A percentile compares a stretch with the other conserved stretches of the same genome.
phyloP scores from a whole-genome alignment of 2,797 vertebrate species.

The Ateles fusciceps region DNA sequence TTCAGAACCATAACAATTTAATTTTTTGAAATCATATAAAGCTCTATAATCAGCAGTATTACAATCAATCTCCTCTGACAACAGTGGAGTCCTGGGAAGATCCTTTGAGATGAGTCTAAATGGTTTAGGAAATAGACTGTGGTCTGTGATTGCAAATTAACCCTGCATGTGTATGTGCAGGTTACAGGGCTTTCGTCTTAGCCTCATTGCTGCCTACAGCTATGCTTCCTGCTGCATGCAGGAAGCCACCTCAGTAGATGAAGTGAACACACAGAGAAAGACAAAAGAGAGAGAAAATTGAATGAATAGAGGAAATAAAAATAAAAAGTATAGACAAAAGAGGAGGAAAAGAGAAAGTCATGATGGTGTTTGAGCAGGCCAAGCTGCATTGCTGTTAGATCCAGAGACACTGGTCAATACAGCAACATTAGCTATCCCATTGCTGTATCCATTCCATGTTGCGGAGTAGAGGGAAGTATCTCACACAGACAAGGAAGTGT shows the following conservation, averaged over 20 bases:
- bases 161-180: fast-evolving
- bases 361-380: neutral
- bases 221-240: neutral
- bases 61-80: neutral
- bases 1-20: neutral
- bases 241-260: neutral
- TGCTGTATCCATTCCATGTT: fast-evolving
- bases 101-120: neutral
- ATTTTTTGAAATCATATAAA: neutral
- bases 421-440: fast-evolving
- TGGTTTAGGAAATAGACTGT: neutral
- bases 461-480: neutral
- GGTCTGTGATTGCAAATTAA: neutral
- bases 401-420: no score
- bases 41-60: neutral
- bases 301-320: neutral
- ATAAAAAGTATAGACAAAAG: no score
- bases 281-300: neutral
- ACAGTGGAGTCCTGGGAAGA: no score
- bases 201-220: neutral
- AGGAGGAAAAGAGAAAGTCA: neutral
- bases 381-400: neutral
- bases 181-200: neutral
- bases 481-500: no score
- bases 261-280: neutral